phyloP scores from a whole-genome alignment of 2,113 vertebrate genomes.

The Larimichthys crocea region DNA sequence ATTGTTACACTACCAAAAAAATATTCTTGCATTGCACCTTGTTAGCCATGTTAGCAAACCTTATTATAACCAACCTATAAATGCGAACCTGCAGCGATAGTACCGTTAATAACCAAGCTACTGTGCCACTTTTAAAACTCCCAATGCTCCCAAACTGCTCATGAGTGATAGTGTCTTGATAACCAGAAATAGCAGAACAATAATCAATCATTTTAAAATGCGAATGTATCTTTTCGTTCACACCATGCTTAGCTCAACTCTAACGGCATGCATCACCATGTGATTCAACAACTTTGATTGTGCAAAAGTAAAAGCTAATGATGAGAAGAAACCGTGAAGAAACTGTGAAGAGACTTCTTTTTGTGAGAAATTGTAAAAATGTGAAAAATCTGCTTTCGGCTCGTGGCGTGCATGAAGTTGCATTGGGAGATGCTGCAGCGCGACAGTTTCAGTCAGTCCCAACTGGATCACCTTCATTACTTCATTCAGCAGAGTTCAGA shows the following conservation, averaged over 20 bases:
- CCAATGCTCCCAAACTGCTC: neutral
- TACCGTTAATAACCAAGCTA: conserved; percentile 27
- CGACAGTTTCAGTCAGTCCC: conserved; percentile 33
- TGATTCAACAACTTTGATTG: conserved; percentile 1
- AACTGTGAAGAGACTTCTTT: no score
- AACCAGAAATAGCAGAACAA: neutral
- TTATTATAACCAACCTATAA: neutral
- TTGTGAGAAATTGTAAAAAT: neutral
- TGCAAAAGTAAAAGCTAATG: conserved; percentile 20
- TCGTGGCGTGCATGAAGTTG: neutral
- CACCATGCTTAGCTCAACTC: neutral
- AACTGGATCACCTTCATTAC: conserved; percentile 3
- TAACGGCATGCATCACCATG: conserved; percentile 4
- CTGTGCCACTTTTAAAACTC: conserved; percentile 18
- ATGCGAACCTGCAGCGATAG: conserved; percentile 1
- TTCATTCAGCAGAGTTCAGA: conserved; percentile 17
- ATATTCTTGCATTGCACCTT: neutral
- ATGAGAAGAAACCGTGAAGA: neutral
- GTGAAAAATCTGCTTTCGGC: neutral
- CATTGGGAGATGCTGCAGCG: neutral
- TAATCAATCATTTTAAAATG: conserved; percentile 6
- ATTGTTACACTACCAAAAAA: neutral
- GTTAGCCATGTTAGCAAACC: conserved; percentile 12
- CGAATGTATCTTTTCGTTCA: neutral
- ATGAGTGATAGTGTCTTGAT: neutral